Evolutionary conservation across 2,888 invertebrate genomes (phyloP).

Genomic region (Cantharis flavilabris): DNA sequence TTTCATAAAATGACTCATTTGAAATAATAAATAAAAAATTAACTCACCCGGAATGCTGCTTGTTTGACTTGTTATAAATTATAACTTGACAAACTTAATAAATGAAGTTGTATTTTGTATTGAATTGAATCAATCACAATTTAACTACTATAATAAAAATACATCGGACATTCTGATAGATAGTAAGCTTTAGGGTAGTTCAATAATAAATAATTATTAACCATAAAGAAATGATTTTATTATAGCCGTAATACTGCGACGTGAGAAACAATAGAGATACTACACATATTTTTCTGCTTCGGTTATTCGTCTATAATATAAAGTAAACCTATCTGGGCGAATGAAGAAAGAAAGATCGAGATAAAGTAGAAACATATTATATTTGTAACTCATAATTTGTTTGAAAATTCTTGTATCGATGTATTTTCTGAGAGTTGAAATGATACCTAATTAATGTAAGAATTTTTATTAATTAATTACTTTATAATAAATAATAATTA

Average conservation of each 20-base stretch:
- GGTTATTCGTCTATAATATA: background rate
- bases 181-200: background rate
- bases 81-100: background rate
- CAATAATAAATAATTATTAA: background rate
- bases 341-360: background rate
- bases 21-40: background rate
- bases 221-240: background rate
- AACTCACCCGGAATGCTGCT: background rate
- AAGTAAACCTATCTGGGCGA: background rate
- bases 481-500: too few species aligned
- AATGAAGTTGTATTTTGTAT: background rate
- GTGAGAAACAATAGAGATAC: background rate
- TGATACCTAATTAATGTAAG: background rate
- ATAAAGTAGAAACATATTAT: background rate
- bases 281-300: background rate
- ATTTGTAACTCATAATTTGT: background rate
- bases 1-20: background rate
- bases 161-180: background rate
- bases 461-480: background rate
- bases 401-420: background rate
- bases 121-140: background rate
- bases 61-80: background rate
- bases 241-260: background rate
- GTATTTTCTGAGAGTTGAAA: background rate
- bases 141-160: background rate